Percentiles rank a stretch among this genome's conserved stretches.
These are phyloP conservation scores for Notarius lentiginosus DNA, from an alignment of 2,113 vertebrate species.

Conservation along the genomic window DNA sequence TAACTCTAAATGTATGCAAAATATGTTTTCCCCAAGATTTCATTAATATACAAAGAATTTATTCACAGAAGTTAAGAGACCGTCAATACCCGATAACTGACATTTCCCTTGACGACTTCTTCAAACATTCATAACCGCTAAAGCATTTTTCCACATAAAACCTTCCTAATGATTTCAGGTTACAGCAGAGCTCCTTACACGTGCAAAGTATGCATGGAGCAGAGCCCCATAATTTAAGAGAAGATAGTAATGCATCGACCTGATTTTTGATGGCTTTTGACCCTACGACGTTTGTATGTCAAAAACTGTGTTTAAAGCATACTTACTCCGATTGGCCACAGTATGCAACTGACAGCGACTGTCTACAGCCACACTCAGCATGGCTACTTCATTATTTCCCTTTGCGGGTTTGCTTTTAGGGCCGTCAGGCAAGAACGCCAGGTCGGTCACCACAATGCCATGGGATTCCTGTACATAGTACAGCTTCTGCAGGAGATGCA, in stretches of 20 bases:
- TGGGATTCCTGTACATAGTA: conserved; percentile 93
- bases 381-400: conserved; percentile 80
- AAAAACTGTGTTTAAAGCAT: background rate
- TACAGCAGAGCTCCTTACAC: too few species aligned
- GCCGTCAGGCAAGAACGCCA: conserved; percentile 85
- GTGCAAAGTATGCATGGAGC: too few species aligned
- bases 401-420: conserved; percentile 72
- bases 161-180: background rate
- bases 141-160: background rate
- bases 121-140: background rate
- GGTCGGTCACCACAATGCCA: conserved; percentile 90
- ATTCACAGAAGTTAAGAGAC: background rate
- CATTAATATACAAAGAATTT: background rate
- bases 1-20: too few species aligned
- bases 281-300: too few species aligned
- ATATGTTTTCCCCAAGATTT: background rate
- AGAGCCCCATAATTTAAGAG: too few species aligned
- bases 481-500: conserved; percentile 73
- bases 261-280: too few species aligned
- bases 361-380: conserved; percentile 93
- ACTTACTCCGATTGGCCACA: conserved; percentile 82
- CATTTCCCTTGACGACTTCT: background rate
- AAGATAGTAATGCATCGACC: too few species aligned
- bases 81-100: background rate
- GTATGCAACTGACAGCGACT: conserved; percentile 89